Percentiles rank a stretch among this genome's conserved stretches.
Evolutionary conservation across 2,797 vertebrate genomes (phyloP).

Genomic region (Arctocebus calabarensis): DNA sequence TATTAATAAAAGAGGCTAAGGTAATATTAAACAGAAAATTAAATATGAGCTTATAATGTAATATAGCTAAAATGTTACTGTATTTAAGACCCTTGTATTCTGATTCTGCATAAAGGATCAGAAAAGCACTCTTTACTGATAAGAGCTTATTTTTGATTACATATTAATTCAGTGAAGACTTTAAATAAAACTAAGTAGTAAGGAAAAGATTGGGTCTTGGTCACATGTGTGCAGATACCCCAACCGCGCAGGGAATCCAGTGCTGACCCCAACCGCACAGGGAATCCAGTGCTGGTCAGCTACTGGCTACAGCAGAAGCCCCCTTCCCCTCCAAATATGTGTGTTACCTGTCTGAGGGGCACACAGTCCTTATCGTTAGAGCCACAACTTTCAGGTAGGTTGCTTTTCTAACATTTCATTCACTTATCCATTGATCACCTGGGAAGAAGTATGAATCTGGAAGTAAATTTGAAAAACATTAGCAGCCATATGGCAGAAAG

Average conservation of each 20-base stretch:
- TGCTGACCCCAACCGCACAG: background rate
- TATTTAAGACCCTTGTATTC: constrained; percentile 5
- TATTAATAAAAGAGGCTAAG: constrained; percentile 29
- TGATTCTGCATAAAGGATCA: background rate
- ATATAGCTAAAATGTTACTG: background rate
- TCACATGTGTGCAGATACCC: background rate
- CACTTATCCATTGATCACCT: background rate
- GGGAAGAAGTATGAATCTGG: constrained; percentile 29
- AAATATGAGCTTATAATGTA: constrained; percentile 14
- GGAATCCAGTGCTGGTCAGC: background rate
- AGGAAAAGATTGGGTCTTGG: constrained; percentile 44
- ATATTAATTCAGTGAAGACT: constrained; percentile 23
- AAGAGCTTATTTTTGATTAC: constrained; percentile 59
- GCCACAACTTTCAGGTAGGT: background rate
- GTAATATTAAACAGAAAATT: constrained; percentile 30
- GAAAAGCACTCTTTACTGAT: constrained; percentile 44
- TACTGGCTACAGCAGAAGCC: background rate
- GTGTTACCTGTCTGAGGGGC: background rate
- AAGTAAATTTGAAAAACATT: constrained; percentile 25
- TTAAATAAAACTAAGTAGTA: constrained; percentile 47
- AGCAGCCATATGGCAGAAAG: background rate
- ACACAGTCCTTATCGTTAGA: background rate
- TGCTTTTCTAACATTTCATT: background rate
- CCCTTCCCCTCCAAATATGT: background rate
- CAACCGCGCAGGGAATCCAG: background rate